A percentile compares a stretch with the other conserved stretches of the same genome.
These are phyloP conservation scores for Hedychridium roseum DNA, from an alignment of 2,888 invertebrate genomes.

Conservation along the genomic window DNA sequence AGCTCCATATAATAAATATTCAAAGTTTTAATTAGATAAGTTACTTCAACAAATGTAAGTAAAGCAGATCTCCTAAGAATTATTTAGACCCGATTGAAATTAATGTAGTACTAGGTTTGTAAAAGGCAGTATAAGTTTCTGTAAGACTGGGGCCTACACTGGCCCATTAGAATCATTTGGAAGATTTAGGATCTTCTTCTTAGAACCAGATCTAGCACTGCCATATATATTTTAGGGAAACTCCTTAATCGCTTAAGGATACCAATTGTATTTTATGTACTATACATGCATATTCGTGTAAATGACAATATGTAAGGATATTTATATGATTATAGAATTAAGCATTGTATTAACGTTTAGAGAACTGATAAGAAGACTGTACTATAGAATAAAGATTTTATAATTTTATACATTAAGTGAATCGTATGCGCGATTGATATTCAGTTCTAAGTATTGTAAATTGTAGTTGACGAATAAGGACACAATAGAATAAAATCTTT, in stretches of 20 bases:
- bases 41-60: no score
- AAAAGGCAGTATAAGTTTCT: slow-evolving; percentile 27
- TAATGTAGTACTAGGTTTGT: no score
- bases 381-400: slow-evolving; percentile 47
- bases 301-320: slow-evolving; percentile 29
- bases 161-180: slow-evolving; percentile 38
- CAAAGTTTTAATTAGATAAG: no score
- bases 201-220: slow-evolving; percentile 55
- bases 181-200: slow-evolving; percentile 38
- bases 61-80: no score
- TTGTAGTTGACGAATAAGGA: no score
- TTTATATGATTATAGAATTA: slow-evolving; percentile 26
- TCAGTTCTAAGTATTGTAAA: no score
- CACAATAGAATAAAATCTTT: no score
- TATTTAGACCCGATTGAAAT: no score
- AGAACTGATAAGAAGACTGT: slow-evolving; percentile 39
- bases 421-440: no score
- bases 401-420: slow-evolving; percentile 49
- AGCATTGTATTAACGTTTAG: slow-evolving; percentile 16
- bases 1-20: no score
- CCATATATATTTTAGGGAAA: slow-evolving; percentile 41
- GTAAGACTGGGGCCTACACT: slow-evolving; percentile 49
- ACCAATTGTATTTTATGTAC: slow-evolving; percentile 40
- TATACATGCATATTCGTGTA: slow-evolving; percentile 34
- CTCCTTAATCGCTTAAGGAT: slow-evolving; percentile 14